Evolutionary conservation across 2,113 vertebrate species (phyloP), one percentile per base, ranked within the genome.

Genomic region (Hiodon alosoides): DNA sequence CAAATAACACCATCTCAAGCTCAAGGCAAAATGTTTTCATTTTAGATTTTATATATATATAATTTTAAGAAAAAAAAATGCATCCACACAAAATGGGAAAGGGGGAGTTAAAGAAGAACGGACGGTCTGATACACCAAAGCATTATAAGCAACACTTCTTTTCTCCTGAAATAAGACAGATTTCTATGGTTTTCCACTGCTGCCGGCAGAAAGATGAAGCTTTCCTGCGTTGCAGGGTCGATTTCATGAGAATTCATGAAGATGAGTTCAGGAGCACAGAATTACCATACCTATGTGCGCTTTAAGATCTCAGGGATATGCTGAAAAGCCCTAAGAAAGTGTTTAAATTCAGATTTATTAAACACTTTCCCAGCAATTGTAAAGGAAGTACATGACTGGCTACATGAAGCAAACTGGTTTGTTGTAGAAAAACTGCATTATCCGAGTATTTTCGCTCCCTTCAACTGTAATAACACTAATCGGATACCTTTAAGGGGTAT

Each of bases 401-500:
- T 64, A 74, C 57, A 31, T 46, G 68, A 71, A 59, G 69, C 78
- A 70, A 69, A 72, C 71, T 78, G 64, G 76, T 59, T 72, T 74
- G 71, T 55, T 53, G 69, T 72, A 13, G 65, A 73, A 80, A 69
- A 7, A n/a, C 69, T 57, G 55, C 73, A 81, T 85, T 87, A 87
- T 88, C 88, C 85, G 31, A 31, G 31, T 31, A 31, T 31, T 31
- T 31, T 31, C 31, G 31, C 31, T 31, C 31, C 31, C 31, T 31
- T 31, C 31, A 31, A 2, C 31, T 31, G 31, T 31, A 31, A 31
- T 31, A 31, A 31, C 31, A 2, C 31, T 31, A 31, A 31, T 31
- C 31, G 31, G 31, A 31, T 31, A 31, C 31, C 31, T 31, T 31
- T 31, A 31, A 31, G 31, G 31, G 31, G 1, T 31, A 31, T 31